Percentiles rank a stretch among this genome's conserved stretches.
Conservation (phyloP, 2,888 invertebrate genomes). For the Eupithecia tripunctaria region DNA sequence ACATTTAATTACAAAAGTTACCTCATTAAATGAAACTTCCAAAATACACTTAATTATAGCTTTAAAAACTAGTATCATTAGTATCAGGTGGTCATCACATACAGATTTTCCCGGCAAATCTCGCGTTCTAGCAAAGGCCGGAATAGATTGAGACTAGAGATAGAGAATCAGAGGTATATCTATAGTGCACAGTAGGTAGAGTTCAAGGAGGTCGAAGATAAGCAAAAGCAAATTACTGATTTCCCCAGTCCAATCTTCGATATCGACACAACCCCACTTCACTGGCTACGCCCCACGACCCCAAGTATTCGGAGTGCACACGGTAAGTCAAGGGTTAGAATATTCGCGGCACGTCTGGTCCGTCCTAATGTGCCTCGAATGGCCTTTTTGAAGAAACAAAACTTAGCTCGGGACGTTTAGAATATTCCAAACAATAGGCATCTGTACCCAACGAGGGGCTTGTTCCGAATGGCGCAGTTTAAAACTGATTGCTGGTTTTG, state of each 20-base stretch:
- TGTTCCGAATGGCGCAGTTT: conserved; percentile 31
- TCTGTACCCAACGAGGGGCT: conserved; percentile 29
- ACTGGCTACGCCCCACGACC: conserved; percentile 20
- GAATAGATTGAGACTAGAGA: too few relatives aligned
- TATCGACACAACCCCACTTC: background rate
- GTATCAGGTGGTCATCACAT: background rate
- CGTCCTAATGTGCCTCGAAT: conserved; percentile 61
- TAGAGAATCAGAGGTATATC: background rate
- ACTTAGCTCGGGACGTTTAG: conserved; percentile 50
- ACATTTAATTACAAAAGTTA: background rate
- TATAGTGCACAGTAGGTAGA: background rate
- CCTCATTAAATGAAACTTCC: background rate
- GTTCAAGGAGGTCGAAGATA: background rate
- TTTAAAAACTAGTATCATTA: too few relatives aligned
- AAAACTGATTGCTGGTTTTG: conserved; percentile 30
- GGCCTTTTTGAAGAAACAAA: conserved; percentile 68
- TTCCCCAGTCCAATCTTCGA: background rate
- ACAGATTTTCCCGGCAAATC: too few relatives aligned
- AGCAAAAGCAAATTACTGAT: background rate
- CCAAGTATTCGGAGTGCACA: conserved; percentile 34
- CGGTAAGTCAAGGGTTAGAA: conserved; percentile 41
- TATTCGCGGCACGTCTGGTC: conserved; percentile 62
- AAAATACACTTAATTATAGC: too few relatives aligned
- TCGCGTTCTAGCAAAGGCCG: too few relatives aligned
- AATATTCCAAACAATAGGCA: conserved; percentile 43